These are phyloP conservation scores for Sympetrum striolatum DNA, from an alignment of 2,888 invertebrate species.

Conservation along the genomic window DNA sequence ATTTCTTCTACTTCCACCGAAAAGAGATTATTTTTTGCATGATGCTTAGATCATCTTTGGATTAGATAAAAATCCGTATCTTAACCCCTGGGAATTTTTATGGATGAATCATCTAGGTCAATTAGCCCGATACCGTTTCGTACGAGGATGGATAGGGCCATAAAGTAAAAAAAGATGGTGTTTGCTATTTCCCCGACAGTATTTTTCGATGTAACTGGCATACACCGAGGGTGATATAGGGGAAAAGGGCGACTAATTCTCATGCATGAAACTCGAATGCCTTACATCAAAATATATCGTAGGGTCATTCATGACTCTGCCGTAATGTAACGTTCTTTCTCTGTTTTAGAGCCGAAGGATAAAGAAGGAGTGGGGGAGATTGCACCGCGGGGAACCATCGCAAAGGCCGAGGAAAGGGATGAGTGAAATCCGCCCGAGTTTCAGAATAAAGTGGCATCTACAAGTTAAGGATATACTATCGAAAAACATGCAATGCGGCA, in stretches of 20 bases:
- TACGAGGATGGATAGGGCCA: no score
- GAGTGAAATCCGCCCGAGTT: neutral
- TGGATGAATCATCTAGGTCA: no score
- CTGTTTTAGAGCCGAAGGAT: neutral
- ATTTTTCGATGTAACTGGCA: neutral
- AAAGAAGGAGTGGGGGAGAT: neutral
- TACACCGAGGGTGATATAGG: neutral
- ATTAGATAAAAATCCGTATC: no score
- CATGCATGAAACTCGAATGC: neutral
- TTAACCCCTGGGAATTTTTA: no score
- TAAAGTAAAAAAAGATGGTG: no score
- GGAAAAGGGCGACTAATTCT: neutral
- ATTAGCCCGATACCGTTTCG: no score
- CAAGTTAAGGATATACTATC: neutral
- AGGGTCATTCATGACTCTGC: neutral
- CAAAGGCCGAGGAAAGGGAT: neutral
- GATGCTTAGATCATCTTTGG: no score
- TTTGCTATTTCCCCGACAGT: no score
- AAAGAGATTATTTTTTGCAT: no score
- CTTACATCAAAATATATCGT: neutral
- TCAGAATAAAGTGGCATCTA: neutral
- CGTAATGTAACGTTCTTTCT: neutral
- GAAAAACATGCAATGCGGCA: neutral
- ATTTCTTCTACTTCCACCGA: no score
- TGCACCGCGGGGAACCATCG: neutral